Base-by-base conservation (phyloP, 2,113 vertebrate genomes). In the Noctilio leporinus region DNA sequence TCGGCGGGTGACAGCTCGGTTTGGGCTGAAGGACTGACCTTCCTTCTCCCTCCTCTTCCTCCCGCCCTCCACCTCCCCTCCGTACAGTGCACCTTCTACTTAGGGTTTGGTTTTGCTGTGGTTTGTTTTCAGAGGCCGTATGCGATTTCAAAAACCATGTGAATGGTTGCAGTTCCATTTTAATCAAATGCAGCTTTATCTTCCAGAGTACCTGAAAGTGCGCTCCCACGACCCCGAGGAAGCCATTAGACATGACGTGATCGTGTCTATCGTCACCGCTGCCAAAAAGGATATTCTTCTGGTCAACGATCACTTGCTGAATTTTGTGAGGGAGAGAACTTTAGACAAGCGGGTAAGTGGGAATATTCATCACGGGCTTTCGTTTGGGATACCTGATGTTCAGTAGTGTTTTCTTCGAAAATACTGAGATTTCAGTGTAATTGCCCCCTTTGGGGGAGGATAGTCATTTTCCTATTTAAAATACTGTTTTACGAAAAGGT, bases 241-340 rank as follows among this genome's bases (percentile, higher is more conserved):
- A 97, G 99, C 99, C 89, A 99, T 99, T 96, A 98, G 99, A 77
- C 99, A 99, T 95, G 99, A 99, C 97, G 99, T 99, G 96, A 99
- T 99, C 87, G 99, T 99, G 91, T 99, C 99, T 95, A 99, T 99
- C 98, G 99, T 99, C 97, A 99, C 99, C 24, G 99, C 99, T 97
- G 99, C 99, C 97, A 99, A 99, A 98, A 99, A 99, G 97, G 99
- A 99, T 97, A 98, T 99, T 94, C 98, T 99, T 51, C 98, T 99
- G 26, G 99, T 99, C 96, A 99, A 99, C 84, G 99, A 99, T 97
- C 99, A 99, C 6, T 97, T 99, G 86, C 99, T 99, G 94, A 99
- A 99, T 98, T 99, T 99, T 96, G 99, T 99, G 49, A 99, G 99
- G 97, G 99, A 99, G 96, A 98, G 99, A 97, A 99, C 99, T 2